These are phyloP conservation scores for Drosophila mercatorum DNA, from an alignment of 2,888 invertebrate species.

Conservation along the genomic window DNA sequence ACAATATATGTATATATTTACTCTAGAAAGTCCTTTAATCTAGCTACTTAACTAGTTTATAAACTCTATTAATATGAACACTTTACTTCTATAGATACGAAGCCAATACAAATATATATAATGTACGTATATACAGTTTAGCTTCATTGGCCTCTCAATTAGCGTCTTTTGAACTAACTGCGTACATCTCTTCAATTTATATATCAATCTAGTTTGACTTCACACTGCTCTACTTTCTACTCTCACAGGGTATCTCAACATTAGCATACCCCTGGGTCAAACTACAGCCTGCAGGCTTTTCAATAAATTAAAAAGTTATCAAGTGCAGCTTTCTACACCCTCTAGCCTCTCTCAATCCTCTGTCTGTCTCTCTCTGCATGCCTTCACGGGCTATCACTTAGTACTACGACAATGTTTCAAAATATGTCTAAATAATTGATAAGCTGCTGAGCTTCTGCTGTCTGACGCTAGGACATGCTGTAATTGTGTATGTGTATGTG, in stretches of 20 bases:
- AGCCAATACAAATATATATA: no score
- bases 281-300: background rate
- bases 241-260: background rate
- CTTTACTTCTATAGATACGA: no score
- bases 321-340: background rate
- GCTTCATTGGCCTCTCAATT: no score
- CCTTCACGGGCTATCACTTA: conserved; percentile 15
- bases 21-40: no score
- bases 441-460: conserved; percentile 51
- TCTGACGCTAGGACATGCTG: conserved; percentile 30
- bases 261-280: background rate
- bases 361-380: no score
- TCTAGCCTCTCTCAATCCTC: no score
- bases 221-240: no score
- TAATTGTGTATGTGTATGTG: conserved; percentile 18
- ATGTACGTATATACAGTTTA: no score
- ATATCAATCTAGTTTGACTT: background rate
- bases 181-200: background rate
- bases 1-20: no score
- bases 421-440: conserved; percentile 77
- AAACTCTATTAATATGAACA: no score
- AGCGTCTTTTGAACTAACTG: no score
- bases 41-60: no score
- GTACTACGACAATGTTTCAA: conserved; percentile 63
- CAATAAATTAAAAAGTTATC: conserved; percentile 9